These are phyloP conservation scores for Nasonia oneida DNA, from an alignment of 2,888 invertebrate species.

Conservation along the genomic window DNA sequence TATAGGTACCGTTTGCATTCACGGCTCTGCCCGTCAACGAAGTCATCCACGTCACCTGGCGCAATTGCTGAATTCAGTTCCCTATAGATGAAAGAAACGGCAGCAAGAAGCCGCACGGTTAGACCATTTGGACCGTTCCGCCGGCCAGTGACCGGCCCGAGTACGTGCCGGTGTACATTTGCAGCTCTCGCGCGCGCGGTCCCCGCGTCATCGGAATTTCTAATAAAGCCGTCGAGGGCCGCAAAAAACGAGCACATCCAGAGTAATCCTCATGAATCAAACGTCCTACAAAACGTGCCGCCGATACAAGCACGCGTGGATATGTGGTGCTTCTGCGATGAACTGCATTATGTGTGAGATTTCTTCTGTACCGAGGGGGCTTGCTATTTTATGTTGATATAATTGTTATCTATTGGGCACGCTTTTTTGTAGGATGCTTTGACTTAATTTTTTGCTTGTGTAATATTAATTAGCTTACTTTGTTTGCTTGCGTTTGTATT, in stretches of 20 bases:
- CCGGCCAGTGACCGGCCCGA: slow-evolving; percentile 21
- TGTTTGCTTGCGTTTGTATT: neutral
- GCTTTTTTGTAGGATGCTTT: neutral
- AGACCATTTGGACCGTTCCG: slow-evolving; percentile 67
- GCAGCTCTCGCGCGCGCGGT: slow-evolving; percentile 56
- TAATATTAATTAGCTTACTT: neutral
- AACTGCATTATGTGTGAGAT: slow-evolving; percentile 21
- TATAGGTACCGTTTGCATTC: slow-evolving; percentile 63
- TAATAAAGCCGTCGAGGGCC: slow-evolving; percentile 77
- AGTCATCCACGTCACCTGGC: slow-evolving; percentile 72
- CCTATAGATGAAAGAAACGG: slow-evolving; percentile 27
- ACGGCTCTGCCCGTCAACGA: slow-evolving; percentile 64
- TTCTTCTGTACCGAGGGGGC: neutral
- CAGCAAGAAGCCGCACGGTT: slow-evolving; percentile 69
- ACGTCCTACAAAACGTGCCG: slow-evolving; percentile 71
- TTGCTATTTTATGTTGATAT: slow-evolving; percentile 7
- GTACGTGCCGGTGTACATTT: slow-evolving; percentile 70
- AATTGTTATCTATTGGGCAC: neutral
- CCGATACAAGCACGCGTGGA: slow-evolving; percentile 74
- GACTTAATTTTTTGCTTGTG: no score
- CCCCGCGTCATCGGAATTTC: slow-evolving; percentile 76
- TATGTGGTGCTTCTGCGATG: neutral
- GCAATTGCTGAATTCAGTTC: slow-evolving; percentile 51
- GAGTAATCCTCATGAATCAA: slow-evolving; percentile 77
- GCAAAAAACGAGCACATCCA: slow-evolving; percentile 75